Base-by-base conservation (phyloP, 2,113 vertebrate genomes). In the Anguilla japonica region DNA sequence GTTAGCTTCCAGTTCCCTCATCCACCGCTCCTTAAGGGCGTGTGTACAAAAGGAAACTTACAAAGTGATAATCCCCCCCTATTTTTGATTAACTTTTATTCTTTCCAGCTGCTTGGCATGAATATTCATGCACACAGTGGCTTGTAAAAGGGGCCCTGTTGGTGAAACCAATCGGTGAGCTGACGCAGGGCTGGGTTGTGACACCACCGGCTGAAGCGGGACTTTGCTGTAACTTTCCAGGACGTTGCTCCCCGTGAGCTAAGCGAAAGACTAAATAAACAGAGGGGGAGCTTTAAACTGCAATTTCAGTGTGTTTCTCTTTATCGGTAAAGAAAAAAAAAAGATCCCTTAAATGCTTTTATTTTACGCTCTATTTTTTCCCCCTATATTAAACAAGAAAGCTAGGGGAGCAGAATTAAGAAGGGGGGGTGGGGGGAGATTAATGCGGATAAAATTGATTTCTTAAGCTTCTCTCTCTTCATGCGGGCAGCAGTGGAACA, bases 381-480 rank as follows among this genome's bases (percentile, higher is more conserved):
- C 80, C 89, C 80, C 84, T 81, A 83, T 86, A 85, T 89, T 89
- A 90, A 89, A 89, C 85, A 89, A 92, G 86, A 88, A 88, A 79
- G 88, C 88, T 83, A 88, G 85, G 85, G 79, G 86, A 67, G 63
- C 67, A 86, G 86, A 90, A 92, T 89, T 89, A 93, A 91, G 92
- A 92, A 91, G 87, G 90, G 87, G 50, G 50, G 50, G 91, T 78
- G 50, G 91, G 86, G 91, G 91, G 87, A 92, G 93, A 93, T 94
- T 93, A 93, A 92, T 91, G 88, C 86, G 89, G 87, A 79, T 85
- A 89, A 92, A 94, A 94, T 92, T 92, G 90, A 93, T 95, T 94
- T 91, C 89, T 93, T 93, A 93, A 94, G 93, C 94, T 94, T 92
- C 91, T 92, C 90, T 87, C 86, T 89, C 91, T 90, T 93, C 87